Evolutionary conservation across 2,888 invertebrate genomes (phyloP).

Genomic region (Eupeodes latifasciatus): DNA sequence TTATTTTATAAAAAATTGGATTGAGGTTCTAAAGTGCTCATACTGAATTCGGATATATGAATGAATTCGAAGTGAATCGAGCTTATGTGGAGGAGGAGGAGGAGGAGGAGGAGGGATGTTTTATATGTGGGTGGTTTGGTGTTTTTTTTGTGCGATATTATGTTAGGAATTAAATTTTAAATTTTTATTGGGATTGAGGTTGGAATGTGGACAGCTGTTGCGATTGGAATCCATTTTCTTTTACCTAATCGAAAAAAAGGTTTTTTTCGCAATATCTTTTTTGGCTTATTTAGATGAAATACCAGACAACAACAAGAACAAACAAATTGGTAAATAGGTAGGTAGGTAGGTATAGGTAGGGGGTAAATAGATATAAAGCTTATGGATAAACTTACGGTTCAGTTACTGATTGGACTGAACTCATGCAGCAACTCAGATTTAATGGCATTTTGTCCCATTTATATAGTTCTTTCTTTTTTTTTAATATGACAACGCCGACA

Average conservation of each 20-base stretch:
- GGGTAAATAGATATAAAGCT: not conserved
- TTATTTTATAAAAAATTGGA: conserved; percentile 62
- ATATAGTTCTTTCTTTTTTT: not conserved
- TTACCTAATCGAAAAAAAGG: conserved; percentile 40
- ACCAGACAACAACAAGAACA: not conserved
- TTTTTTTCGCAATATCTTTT: not conserved
- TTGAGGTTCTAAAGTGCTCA: conserved; percentile 20
- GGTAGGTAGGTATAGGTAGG: not conserved
- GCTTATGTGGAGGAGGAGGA: conserved; percentile 42
- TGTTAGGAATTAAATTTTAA: conserved; percentile 60
- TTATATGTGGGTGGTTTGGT: not conserved
- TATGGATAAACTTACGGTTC: conserved; percentile 39
- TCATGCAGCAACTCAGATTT: conserved; percentile 42
- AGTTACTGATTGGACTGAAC: conserved; percentile 44
- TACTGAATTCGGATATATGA: not conserved
- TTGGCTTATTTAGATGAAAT: conserved; percentile 20
- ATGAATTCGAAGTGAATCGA: conserved; percentile 29
- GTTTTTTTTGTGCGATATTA: conserved; percentile 36
- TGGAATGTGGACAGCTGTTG: conserved; percentile 48
- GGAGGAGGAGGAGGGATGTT: not conserved
- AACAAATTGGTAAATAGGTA: not conserved
- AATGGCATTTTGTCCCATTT: conserved; percentile 29
- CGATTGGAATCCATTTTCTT: conserved; percentile 31
- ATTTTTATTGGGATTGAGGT: conserved; percentile 45
- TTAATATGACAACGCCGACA: conserved; percentile 27